A percentile compares a stretch with the other conserved stretches of the same genome.
These are phyloP conservation scores for Pseudoatta argentina DNA, from an alignment of 1,140 invertebrate genomes.

Conservation along the genomic window DNA sequence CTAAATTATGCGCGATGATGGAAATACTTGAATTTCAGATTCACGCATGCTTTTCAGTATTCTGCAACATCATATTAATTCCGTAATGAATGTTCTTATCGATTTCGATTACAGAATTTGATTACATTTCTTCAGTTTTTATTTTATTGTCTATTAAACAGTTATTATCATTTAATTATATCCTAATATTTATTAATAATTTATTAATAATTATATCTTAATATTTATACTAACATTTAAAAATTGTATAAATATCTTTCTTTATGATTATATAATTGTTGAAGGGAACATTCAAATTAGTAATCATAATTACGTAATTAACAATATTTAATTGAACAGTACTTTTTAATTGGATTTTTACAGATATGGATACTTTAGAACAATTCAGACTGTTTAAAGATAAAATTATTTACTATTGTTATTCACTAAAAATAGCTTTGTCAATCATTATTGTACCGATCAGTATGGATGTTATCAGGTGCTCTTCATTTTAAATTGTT, in stretches of 20 bases:
- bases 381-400: neutral
- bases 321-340: neutral
- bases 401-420: neutral
- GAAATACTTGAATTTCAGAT: neutral
- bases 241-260: neutral
- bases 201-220: neutral
- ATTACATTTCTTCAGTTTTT: neutral
- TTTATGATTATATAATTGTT: slow-evolving; percentile 6
- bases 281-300: neutral
- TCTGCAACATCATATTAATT: neutral
- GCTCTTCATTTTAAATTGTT: slow-evolving; percentile 12
- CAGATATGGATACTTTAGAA: neutral
- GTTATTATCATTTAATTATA: neutral
- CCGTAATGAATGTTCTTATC: neutral
- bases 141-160: neutral
- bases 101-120: neutral
- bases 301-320: slow-evolving; percentile 11
- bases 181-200: neutral
- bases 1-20: neutral
- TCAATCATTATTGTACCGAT: neutral
- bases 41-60: neutral
- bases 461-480: neutral
- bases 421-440: neutral
- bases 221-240: neutral
- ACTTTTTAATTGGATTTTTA: neutral